Conservation (phyloP, 2,888 invertebrate species). For the Pterostichus niger region DNA sequence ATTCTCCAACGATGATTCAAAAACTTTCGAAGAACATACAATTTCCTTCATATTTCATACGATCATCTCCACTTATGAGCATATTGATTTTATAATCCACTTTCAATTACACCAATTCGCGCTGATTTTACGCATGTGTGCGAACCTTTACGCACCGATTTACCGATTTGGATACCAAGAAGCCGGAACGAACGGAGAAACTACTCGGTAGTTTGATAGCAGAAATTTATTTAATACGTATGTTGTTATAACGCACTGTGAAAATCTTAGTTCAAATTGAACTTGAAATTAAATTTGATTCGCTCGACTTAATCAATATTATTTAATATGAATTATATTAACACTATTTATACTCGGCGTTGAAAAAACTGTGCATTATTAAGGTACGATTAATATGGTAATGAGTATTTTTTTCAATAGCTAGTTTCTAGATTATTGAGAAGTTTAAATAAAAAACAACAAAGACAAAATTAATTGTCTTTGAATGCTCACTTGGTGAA, state of each 20-base stretch:
- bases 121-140: conserved; percentile 24
- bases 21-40: conserved; percentile 23
- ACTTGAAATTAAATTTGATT: neutral
- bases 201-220: neutral
- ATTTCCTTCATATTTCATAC: conserved; percentile 26
- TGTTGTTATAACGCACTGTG: neutral
- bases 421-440: too few species aligned
- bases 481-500: too few species aligned
- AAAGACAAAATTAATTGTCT: too few species aligned
- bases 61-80: neutral
- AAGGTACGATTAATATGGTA: too few species aligned
- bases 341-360: too few species aligned
- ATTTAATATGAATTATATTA: too few species aligned
- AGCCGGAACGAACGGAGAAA: neutral
- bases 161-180: conserved; percentile 7
- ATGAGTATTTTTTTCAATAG: too few species aligned
- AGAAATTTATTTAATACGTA: neutral
- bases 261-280: neutral
- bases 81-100: conserved; percentile 26
- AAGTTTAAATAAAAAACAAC: too few species aligned
- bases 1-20: neutral
- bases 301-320: too few species aligned
- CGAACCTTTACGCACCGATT: conserved; percentile 9
- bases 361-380: too few species aligned
- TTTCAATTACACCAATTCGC: conserved; percentile 16